phyloP scores from a whole-genome alignment of 1,140 invertebrate species.

The Drosophila mojavensis region DNA sequence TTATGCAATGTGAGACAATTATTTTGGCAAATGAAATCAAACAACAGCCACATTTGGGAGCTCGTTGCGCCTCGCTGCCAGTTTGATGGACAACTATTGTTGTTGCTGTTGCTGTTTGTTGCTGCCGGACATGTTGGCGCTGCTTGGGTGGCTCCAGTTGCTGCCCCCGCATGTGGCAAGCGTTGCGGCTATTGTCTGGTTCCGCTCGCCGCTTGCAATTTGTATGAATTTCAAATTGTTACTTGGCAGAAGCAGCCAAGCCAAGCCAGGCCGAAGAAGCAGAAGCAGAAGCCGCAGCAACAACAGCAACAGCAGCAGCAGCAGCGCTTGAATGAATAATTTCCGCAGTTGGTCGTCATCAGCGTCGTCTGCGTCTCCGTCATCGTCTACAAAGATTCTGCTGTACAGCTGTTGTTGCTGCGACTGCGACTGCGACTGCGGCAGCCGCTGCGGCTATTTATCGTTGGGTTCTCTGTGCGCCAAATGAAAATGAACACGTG shows the following conservation, averaged over 20 bases:
- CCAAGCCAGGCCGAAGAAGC: constrained; percentile 9
- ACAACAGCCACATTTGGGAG: constrained; percentile 38
- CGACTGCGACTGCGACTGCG: constrained; percentile 21
- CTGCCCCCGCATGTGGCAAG: constrained; percentile 28
- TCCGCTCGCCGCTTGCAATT: constrained; percentile 70
- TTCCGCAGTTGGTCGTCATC: constrained; percentile 69
- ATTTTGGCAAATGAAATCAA: constrained; percentile 44
- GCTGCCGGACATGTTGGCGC: constrained; percentile 67
- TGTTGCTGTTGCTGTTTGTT: constrained; percentile 28
- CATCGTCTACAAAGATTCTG: constrained; percentile 75
- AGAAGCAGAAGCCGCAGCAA: constrained; percentile 5
- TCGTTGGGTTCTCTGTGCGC: constrained; percentile 74
- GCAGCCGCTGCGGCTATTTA: constrained; percentile 60
- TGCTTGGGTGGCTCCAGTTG: constrained; percentile 67
- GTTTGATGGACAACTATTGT: constrained; percentile 66
- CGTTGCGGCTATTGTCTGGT: constrained; percentile 42
- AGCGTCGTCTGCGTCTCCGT: constrained; percentile 38
- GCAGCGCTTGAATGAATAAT: constrained; percentile 76
- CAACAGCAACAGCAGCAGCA: constrained; percentile 15
- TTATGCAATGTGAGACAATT: constrained; percentile 61
- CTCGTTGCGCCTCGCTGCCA: constrained; percentile 67
- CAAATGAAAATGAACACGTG: constrained; percentile 82
- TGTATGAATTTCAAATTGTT: constrained; percentile 80
- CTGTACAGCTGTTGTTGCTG: constrained; percentile 33
- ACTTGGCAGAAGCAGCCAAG: constrained; percentile 12